Base-by-base conservation (phyloP, 2,888 invertebrate genomes). In the Scaptodrosophila latifasciaeformis region DNA sequence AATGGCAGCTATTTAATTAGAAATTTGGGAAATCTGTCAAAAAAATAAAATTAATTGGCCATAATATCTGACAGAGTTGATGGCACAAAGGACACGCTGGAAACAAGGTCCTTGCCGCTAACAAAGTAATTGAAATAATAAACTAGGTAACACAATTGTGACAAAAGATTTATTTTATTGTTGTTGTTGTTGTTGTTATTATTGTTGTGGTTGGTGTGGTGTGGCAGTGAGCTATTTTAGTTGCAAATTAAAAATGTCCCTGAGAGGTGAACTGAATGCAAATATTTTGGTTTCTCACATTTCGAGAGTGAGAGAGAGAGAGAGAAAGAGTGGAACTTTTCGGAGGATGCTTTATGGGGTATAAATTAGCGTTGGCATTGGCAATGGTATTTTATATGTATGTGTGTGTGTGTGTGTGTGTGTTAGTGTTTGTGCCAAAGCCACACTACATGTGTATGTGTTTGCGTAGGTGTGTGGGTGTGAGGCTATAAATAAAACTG, bases 321-420 rank as follows among this genome's bases (percentile, higher is more conserved):
- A n/a, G 21, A 13, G 12, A 31, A n/a, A 21, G 21, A n/a, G 10
- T 40, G 27, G 35, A 35, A 47, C 34, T 24, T 42, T 45, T 34
- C 15, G 34, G 34, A 34, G 34, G n/a, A n/a, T 1, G 5, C 34
- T 34, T 15, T 34, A 12, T 34, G 34, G 27, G 17, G 40, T 40
- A 52, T 24, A 40, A 44, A 37, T 31, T 34, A 27, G 45, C 30
- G 39, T 30, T 40, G 18, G 27, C 42, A 43, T 31, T 5, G 18
- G 47, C 45, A 47, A 39, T 48, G 31, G 40, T 24, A 42, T 47
- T 10, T 30, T 15, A 5, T n/a, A 2, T 39, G 46, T 39, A 19
- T 30, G 19, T 42, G 19, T 47, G 30, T 17, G 39, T 29, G 24
- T 29, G 46, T 19, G 17, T 31, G 29, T 9, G 40, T 30, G 13